Evolutionary conservation across 2,797 vertebrate species (phyloP).

Genomic region (Crocidura indochinensis): DNA sequence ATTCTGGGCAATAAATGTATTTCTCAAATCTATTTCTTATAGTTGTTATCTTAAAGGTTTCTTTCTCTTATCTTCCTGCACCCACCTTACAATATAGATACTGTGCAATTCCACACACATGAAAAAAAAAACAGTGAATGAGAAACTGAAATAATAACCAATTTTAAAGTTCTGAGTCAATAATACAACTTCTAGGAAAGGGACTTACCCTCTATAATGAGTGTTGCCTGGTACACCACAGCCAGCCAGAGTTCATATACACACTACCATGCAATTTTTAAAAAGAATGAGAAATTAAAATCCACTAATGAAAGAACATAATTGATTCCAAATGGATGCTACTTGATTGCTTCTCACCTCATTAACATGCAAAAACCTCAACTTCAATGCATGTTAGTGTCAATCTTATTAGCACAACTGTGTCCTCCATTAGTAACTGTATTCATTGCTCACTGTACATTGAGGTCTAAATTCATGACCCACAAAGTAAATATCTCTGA

Average conservation of each 20-base stretch:
- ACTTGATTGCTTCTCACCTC: conserved; percentile 83
- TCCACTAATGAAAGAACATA: conserved; percentile 72
- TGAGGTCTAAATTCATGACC: conserved; percentile 30
- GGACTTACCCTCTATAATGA: not conserved
- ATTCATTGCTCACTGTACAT: conserved; percentile 28
- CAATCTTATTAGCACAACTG: conserved; percentile 78
- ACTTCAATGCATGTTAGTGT: conserved; percentile 68
- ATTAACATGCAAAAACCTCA: conserved; percentile 83
- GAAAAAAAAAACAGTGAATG: not conserved
- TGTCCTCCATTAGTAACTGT: conserved; percentile 37
- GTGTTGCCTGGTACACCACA: not conserved
- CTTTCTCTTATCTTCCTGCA: not conserved
- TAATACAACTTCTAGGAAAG: conserved; percentile 29
- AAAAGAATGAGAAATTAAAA: conserved; percentile 75
- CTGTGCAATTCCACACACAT: not conserved
- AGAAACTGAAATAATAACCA: conserved; percentile 9
- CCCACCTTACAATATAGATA: conserved; percentile 11
- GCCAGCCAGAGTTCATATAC: conserved; percentile 16
- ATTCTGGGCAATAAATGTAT: not conserved
- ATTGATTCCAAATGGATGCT: conserved; percentile 85
- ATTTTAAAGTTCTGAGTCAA: conserved; percentile 39
- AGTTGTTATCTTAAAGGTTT: conserved; percentile 51
- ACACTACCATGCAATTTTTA: conserved; percentile 19
- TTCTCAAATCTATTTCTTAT: not conserved
- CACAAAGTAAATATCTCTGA: conserved; percentile 28